Conservation (phyloP, 2,888 invertebrate species). For the Cepaea hortensis region DNA sequence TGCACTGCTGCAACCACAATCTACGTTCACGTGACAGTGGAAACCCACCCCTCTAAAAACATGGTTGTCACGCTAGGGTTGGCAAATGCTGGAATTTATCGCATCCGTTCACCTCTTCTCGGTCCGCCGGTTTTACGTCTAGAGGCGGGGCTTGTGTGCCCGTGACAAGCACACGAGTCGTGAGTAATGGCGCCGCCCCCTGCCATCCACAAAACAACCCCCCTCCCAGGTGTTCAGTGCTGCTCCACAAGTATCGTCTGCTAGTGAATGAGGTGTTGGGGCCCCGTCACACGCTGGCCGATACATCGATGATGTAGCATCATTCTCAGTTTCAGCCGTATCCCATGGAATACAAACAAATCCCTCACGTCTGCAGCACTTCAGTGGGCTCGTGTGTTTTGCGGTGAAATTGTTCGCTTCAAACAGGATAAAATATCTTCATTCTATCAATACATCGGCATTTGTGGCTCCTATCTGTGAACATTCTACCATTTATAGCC, state of each 20-base stretch:
- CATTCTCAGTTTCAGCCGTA: not conserved
- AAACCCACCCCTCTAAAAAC: not conserved
- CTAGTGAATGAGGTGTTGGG: not conserved
- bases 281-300: slow-evolving; percentile 4
- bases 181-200: slow-evolving; percentile 31
- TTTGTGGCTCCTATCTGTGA: no score
- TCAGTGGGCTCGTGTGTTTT: no score
- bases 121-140: slow-evolving; percentile 27
- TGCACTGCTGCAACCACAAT: not conserved
- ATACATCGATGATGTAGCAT: slow-evolving; percentile 23
- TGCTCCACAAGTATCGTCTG: slow-evolving; percentile 9
- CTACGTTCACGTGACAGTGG: not conserved
- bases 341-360: slow-evolving; percentile 2
- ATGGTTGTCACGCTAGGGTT: not conserved
- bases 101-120: slow-evolving; percentile 20
- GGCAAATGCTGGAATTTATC: slow-evolving; percentile 9
- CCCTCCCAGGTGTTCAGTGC: slow-evolving; percentile 28
- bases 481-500: no score
- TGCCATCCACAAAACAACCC: not conserved
- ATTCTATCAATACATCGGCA: no score
- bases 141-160: slow-evolving; percentile 22
- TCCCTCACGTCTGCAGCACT: not conserved
- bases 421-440: no score
- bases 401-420: no score
- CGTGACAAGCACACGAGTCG: slow-evolving; percentile 28